phyloP scores from a whole-genome alignment of 2,888 invertebrate genomes.

The Anthophora plumipes region DNA sequence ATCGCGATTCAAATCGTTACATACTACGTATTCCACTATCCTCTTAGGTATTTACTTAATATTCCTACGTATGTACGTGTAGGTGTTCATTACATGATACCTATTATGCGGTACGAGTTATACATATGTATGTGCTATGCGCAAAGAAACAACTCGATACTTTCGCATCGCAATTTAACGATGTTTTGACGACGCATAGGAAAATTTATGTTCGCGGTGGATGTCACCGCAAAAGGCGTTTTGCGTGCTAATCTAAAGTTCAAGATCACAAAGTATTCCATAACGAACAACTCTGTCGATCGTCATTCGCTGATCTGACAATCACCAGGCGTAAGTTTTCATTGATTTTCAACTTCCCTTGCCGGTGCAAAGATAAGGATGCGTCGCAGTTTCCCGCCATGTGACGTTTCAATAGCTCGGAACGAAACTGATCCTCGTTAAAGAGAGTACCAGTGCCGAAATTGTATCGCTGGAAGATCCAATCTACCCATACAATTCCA shows the following conservation, averaged over 20 bases:
- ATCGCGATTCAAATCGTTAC: no score
- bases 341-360: neutral
- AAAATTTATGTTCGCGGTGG: constrained; percentile 27
- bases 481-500: neutral
- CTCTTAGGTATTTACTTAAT: no score
- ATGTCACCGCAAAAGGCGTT: constrained; percentile 12
- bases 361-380: no score
- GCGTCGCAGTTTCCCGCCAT: no score
- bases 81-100: constrained; percentile 1
- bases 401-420: no score
- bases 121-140: neutral
- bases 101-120: neutral
- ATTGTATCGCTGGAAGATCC: constrained; percentile 42
- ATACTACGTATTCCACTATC: no score
- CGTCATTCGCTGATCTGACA: no score
- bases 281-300: neutral
- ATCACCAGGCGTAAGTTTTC: neutral
- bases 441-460: no score
- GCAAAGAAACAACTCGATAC: neutral
- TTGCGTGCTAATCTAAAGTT: constrained; percentile 28
- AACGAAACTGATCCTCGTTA: no score
- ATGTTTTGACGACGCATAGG: constrained; percentile 16
- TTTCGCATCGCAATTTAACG: neutral
- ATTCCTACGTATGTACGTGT: neutral
- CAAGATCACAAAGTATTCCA: constrained; percentile 3